phyloP scores from a whole-genome alignment of 2,113 vertebrate genomes.

The Ivindomyrus marchei region DNA sequence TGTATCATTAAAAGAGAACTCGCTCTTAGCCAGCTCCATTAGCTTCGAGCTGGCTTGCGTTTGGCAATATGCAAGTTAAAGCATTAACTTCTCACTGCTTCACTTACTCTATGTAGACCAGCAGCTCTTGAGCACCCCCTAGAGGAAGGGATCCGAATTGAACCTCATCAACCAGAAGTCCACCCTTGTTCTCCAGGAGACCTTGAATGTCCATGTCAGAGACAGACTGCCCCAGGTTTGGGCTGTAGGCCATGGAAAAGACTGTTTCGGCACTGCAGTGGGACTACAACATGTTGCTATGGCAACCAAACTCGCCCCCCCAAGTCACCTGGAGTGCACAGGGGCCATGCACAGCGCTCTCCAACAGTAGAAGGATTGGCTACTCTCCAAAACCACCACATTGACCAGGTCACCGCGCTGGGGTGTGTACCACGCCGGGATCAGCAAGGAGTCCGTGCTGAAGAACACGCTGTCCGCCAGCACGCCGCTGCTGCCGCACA shows the following conservation, averaged over 20 bases:
- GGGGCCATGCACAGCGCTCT: constrained; percentile 84
- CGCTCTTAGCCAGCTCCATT: not conserved
- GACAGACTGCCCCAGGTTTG: not conserved
- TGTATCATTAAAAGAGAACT: not conserved
- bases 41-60: not conserved
- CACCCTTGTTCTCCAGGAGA: constrained; percentile 72
- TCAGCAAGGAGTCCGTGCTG: constrained; percentile 71
- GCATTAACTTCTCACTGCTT: not conserved
- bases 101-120: constrained; percentile 82
- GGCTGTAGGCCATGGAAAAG: constrained; percentile 25
- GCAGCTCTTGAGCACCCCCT: constrained; percentile 58
- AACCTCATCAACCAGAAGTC: constrained; percentile 63
- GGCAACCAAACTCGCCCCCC: not conserved
- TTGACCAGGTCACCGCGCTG: constrained; percentile 66
- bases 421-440: constrained; percentile 71
- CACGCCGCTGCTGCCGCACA: constrained; percentile 70
- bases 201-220: constrained; percentile 32
- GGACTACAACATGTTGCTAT: not conserved
- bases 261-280: not conserved
- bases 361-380: constrained; percentile 80
- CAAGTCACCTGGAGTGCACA: constrained; percentile 48
- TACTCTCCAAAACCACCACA: constrained; percentile 82
- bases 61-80: not conserved
- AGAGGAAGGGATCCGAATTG: constrained; percentile 71
- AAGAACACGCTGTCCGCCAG: constrained; percentile 81